phyloP scores from a whole-genome alignment of 2,113 vertebrate species.

The Eulacestoma nigropectus region DNA sequence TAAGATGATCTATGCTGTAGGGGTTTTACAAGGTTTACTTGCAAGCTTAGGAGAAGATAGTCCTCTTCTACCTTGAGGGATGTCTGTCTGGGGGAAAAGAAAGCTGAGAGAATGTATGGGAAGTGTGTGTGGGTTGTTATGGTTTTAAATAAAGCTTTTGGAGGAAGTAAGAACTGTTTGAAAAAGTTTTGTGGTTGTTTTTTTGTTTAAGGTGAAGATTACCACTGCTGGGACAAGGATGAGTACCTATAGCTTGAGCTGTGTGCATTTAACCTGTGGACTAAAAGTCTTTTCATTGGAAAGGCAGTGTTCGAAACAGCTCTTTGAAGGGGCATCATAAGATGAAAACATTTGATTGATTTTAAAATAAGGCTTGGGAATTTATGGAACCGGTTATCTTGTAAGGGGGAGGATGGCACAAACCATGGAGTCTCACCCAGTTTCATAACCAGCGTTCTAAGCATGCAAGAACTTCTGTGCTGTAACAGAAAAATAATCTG shows the following conservation, averaged over 20 bases:
- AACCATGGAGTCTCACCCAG: not conserved
- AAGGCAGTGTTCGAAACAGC: not conserved
- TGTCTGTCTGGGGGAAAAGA: not conserved
- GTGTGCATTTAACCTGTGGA: not conserved
- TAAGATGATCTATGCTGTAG: not conserved
- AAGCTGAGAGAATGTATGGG: not conserved
- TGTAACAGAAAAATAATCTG: not conserved
- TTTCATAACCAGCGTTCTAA: not conserved
- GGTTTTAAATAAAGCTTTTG: not conserved
- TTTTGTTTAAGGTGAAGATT: not conserved
- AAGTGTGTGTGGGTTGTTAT: not conserved
- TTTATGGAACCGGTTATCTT: not conserved
- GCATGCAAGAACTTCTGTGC: not conserved
- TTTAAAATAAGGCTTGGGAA: not conserved
- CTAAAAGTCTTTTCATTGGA: not conserved
- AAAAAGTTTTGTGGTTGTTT: rapidly evolving
- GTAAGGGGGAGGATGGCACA: not conserved
- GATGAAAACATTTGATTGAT: not conserved
- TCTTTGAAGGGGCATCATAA: not conserved
- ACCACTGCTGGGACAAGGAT: not conserved
- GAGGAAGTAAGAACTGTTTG: not conserved
- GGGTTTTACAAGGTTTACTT: not conserved
- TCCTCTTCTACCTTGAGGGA: not conserved
- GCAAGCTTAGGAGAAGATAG: not conserved
- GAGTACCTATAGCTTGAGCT: not conserved